These are phyloP conservation scores for Alloscopus bannaensis DNA, from an alignment of 2,888 invertebrate species.

Conservation along the genomic window DNA sequence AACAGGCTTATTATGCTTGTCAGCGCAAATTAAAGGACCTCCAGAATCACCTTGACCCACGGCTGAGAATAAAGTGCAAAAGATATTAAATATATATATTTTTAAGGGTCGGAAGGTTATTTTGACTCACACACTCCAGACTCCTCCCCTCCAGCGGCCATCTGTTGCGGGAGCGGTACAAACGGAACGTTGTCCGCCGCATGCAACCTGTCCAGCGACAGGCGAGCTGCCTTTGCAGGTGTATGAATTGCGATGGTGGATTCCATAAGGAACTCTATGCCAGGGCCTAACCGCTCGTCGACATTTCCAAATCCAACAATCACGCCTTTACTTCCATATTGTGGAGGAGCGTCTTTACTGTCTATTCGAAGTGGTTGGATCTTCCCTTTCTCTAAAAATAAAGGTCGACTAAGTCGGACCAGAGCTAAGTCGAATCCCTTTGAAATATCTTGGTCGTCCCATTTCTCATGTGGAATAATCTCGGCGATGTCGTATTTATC, in stretches of 20 bases:
- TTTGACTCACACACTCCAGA: constrained; percentile 29
- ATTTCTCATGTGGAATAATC: constrained; percentile 27
- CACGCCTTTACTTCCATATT: constrained; percentile 15
- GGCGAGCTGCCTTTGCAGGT: constrained; percentile 7
- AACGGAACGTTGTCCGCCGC: neutral
- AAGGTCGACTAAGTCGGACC: neutral
- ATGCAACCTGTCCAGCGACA: constrained; percentile 18
- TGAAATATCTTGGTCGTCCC: neutral
- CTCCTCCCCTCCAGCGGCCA: constrained; percentile 26
- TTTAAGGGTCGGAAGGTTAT: neutral
- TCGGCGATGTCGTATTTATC: constrained; percentile 19
- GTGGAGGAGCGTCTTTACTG: neutral
- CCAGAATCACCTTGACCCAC: constrained; percentile 42
- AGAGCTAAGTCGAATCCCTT: constrained; percentile 39
- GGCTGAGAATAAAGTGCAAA: constrained; percentile 8
- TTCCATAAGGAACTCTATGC: constrained; percentile 18
- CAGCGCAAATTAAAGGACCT: constrained; percentile 26
- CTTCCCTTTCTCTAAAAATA: constrained; percentile 15
- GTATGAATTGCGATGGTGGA: constrained; percentile 26
- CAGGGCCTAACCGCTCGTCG: neutral
- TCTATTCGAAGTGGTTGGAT: constrained; percentile 28
- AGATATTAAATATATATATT: neutral
- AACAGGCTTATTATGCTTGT: constrained; percentile 10
- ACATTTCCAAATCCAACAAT: constrained; percentile 40
- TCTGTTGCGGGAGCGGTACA: constrained; percentile 28